Percentiles rank a stretch among this genome's conserved stretches.
These are phyloP conservation scores for Dilophus febrilis DNA, from an alignment of 2,888 invertebrate species.

Conservation along the genomic window DNA sequence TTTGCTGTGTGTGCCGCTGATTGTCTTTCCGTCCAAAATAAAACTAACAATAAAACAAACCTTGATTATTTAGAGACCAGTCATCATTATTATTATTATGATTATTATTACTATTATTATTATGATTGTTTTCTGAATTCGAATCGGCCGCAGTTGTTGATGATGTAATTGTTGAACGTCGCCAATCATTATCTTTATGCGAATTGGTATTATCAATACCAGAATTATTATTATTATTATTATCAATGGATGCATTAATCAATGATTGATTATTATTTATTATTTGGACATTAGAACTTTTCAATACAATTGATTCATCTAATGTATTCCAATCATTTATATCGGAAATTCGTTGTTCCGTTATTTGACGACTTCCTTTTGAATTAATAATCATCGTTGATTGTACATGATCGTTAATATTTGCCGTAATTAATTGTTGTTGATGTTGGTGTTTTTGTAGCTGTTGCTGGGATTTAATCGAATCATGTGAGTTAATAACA, in stretches of 20 bases:
- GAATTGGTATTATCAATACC: slow-evolving; percentile 2
- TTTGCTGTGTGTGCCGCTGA: no score
- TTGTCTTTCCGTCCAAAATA: no score
- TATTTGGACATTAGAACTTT: neutral
- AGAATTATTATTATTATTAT: neutral
- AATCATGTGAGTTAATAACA: no score
- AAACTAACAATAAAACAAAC: no score
- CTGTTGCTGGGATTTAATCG: slow-evolving; percentile 7
- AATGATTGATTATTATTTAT: no score
- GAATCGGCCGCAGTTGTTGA: no score
- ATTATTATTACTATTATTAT: slow-evolving; percentile 5
- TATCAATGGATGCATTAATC: no score
- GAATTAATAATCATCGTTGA: neutral
- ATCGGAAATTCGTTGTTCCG: neutral
- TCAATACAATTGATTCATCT: neutral
- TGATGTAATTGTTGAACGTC: neutral
- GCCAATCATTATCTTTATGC: slow-evolving; percentile 4
- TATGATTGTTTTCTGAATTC: no score
- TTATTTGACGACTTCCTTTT: neutral
- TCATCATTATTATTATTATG: slow-evolving; percentile 17
- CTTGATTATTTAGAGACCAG: slow-evolving; percentile 8
- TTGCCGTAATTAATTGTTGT: neutral
- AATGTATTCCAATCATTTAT: slow-evolving; percentile 4
- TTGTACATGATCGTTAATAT: neutral
- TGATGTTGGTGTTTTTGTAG: slow-evolving; percentile 17